Percentiles rank a stretch among this genome's conserved stretches.
These are phyloP conservation scores for Chionis minor DNA, from an alignment of 2,113 vertebrate genomes.

Conservation along the genomic window DNA sequence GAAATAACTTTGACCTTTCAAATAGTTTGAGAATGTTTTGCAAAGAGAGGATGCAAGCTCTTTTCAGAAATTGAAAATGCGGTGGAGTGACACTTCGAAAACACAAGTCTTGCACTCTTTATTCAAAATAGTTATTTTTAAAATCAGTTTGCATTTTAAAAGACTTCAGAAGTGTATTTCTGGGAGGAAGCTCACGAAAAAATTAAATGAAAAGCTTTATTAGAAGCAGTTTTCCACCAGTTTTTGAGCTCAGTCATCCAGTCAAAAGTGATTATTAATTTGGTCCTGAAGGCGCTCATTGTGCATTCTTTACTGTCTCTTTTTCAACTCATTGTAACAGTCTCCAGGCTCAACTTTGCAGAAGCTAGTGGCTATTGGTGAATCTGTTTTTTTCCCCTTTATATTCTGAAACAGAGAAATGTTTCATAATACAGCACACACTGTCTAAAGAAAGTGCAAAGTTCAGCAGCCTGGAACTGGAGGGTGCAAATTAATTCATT, in stretches of 20 bases:
- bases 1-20: neutral
- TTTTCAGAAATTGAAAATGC: neutral
- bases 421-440: neutral
- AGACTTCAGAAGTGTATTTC: neutral
- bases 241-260: neutral
- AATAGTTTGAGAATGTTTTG: neutral
- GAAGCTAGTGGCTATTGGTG: neutral
- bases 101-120: neutral
- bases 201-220: neutral
- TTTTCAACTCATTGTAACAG: neutral
- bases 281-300: neutral
- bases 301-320: neutral
- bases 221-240: neutral
- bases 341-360: neutral
- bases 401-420: neutral
- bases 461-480: neutral
- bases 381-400: neutral
- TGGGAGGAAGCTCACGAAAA: neutral
- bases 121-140: neutral
- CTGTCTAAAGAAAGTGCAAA: neutral
- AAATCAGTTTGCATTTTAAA: neutral
- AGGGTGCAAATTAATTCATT: neutral
- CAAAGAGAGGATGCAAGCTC: neutral
- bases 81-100: neutral
- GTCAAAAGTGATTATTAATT: neutral